Evolutionary conservation across 2,113 vertebrate genomes (phyloP), one percentile per base, ranked within the genome.

Genomic region (Tangachromis dhanisi): DNA sequence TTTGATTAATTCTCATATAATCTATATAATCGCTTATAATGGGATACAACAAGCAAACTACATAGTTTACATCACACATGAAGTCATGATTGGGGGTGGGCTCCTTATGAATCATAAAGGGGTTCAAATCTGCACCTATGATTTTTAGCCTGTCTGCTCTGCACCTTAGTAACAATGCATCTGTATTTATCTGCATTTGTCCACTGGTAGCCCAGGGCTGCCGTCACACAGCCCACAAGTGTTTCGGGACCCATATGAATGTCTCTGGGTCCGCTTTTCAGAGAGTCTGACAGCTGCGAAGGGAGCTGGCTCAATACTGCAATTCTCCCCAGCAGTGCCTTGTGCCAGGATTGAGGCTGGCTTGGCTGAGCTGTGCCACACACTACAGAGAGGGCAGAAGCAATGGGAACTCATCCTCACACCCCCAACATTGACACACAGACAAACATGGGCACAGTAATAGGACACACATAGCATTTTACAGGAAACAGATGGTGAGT

Each of bases 241-340:
- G 89, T 87, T 93, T 85, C 42, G 12, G 86, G 83, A 92, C 61
- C 83, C 57, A 45, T 91, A 66, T 84, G 90, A 88, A 89, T 89
- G 86, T 89, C 90, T 94, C 81, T 54, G 49, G 84, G 87, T 81
- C 85, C 57, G 78, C 86, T 85, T 88, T 92, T 95, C 87, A 84
- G 61, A 89, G 80, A 89, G 79, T 8, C 90, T 89, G 95, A 95
- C 92, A 95, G 90, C 93, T 95, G 93, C 92, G 76, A 81, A 81
- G 90, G 92, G 93, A 93, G 88, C 88, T 88, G 90, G 88, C 92
- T 89, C 84, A 59, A 73, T 92, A 90, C 84, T 84, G 83, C 84
- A 80, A 80, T 92, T 93, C 85, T 90, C 83, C 59, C 90, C 92
- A 92, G 89, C 87, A 85, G 61, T 9, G 84, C 59, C 83, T 88